phyloP scores from a whole-genome alignment of 2,113 vertebrate species.

The Emydura subglobosa region DNA sequence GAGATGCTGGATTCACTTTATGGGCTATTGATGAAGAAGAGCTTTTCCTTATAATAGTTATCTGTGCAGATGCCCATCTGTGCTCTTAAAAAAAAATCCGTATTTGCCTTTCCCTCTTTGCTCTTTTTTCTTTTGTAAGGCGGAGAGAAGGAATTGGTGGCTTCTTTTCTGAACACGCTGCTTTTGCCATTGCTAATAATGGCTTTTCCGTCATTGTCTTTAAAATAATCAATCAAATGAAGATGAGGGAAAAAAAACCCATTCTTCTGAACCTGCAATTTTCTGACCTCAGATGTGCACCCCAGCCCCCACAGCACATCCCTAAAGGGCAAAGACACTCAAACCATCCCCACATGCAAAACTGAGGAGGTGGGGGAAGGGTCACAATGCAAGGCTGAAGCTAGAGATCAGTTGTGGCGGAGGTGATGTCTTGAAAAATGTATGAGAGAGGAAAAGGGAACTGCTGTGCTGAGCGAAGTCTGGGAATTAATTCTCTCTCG shows the following conservation, averaged over 20 bases:
- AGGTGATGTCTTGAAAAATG: background rate
- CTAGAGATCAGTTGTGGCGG: background rate
- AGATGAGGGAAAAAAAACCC: fast-evolving
- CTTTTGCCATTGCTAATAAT: background rate
- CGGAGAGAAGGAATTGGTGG: background rate
- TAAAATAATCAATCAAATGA: background rate
- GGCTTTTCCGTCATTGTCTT: background rate
- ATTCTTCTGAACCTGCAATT: background rate
- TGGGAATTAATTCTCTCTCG: background rate
- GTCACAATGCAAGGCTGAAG: background rate
- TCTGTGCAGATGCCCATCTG: background rate
- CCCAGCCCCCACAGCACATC: background rate
- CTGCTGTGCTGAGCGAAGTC: background rate
- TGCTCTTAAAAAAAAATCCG: background rate
- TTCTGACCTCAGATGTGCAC: background rate
- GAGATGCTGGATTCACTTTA: background rate
- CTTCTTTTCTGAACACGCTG: background rate
- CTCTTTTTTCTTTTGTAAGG: background rate
- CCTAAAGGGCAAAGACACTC: background rate
- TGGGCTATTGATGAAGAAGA: background rate
- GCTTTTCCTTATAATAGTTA: background rate
- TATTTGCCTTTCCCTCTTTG: background rate
- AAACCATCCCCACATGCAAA: background rate
- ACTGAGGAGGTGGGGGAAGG: background rate
- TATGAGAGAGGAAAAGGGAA: background rate